Evolutionary conservation across 2,797 vertebrate species (phyloP).

Genomic region (Coreius guichenoti): DNA sequence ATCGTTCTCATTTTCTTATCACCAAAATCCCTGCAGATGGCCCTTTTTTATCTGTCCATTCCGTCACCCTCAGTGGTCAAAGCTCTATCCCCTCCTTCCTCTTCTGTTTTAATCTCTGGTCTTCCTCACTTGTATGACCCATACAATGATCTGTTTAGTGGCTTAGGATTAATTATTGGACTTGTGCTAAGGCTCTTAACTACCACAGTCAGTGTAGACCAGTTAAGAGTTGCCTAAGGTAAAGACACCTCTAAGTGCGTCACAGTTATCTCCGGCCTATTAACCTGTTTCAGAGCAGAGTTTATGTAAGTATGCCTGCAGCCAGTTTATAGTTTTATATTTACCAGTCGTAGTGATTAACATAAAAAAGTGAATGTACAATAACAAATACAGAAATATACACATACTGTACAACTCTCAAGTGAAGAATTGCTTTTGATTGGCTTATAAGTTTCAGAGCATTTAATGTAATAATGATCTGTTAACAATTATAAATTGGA

Average conservation of each 20-base stretch:
- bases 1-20: neutral
- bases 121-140: slow-evolving; percentile 52
- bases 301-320: slow-evolving; percentile 25
- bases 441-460: neutral
- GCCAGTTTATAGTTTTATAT: neutral
- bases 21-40: neutral
- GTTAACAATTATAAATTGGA: neutral
- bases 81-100: slow-evolving; percentile 31
- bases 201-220: slow-evolving; percentile 46
- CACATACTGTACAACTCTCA: neutral
- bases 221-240: slow-evolving; percentile 44
- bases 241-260: slow-evolving; percentile 47
- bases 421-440: neutral
- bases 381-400: neutral
- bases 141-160: slow-evolving; percentile 66
- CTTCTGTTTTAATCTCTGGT: slow-evolving; percentile 59
- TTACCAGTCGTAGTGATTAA: neutral
- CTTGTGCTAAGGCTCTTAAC: slow-evolving; percentile 70
- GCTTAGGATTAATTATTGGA: slow-evolving; percentile 58
- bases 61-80: neutral
- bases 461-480: neutral
- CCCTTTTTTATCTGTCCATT: neutral
- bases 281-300: slow-evolving; percentile 40
- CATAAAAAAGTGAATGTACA: neutral
- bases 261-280: slow-evolving; percentile 38